Percentiles rank a stretch among this genome's conserved stretches.
Conservation (phyloP, 1,140 invertebrate species). For the Brachystomella parvula region DNA sequence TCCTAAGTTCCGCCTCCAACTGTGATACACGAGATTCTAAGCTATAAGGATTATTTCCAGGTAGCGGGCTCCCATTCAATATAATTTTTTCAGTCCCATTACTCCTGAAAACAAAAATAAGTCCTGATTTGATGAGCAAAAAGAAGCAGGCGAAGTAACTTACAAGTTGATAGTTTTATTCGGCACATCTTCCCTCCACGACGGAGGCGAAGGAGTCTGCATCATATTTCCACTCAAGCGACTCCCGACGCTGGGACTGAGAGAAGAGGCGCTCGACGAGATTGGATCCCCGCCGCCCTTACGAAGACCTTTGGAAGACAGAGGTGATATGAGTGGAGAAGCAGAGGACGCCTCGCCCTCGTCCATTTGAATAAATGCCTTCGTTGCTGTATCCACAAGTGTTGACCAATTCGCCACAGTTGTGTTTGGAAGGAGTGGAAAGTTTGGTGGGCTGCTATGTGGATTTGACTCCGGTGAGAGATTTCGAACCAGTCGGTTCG, state of each 20-base stretch:
- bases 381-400: conserved; percentile 28
- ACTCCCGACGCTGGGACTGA: neutral
- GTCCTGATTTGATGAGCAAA: neutral
- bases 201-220: neutral
- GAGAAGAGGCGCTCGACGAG: neutral
- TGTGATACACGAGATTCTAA: conserved; percentile 55
- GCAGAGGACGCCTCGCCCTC: conserved; percentile 1
- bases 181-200: neutral
- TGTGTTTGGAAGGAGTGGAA: conserved; percentile 15
- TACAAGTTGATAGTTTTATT: neutral
- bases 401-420: conserved; percentile 17
- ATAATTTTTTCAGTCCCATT: neutral
- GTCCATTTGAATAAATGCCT: conserved; percentile 13
- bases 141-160: neutral
- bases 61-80: conserved; percentile 2
- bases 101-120: conserved; percentile 4
- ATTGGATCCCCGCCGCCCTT: conserved; percentile 15
- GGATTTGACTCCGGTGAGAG: neutral
- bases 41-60: conserved; percentile 41
- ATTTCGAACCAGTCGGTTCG: neutral
- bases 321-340: neutral
- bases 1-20: conserved; percentile 54
- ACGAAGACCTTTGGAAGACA: conserved; percentile 2
- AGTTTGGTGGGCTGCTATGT: neutral
- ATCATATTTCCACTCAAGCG: conserved; percentile 5